These are phyloP conservation scores for Stigmatopora nigra DNA, from an alignment of 2,113 vertebrate genomes.

Conservation along the genomic window DNA sequence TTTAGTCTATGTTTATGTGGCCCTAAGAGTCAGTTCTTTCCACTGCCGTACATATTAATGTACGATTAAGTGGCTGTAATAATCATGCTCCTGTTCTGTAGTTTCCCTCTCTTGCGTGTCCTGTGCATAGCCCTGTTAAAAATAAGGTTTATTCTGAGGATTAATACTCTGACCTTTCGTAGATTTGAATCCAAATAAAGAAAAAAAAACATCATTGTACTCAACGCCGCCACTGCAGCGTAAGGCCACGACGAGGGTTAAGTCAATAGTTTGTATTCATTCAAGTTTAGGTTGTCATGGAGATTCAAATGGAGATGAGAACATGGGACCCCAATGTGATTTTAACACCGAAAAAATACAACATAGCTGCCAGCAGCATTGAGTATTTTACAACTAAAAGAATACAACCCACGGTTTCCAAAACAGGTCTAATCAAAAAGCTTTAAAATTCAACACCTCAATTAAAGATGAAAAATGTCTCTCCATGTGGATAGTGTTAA, in stretches of 20 bases:
- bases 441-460: constrained; percentile 50
- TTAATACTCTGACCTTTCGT: constrained; percentile 69
- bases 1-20: constrained; percentile 63
- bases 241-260: constrained; percentile 65
- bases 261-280: constrained; percentile 60
- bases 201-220: constrained; percentile 23
- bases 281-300: constrained; percentile 59
- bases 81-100: constrained; percentile 22
- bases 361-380: constrained; percentile 6
- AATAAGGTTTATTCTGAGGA: constrained; percentile 64
- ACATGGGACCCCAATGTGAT: constrained; percentile 31
- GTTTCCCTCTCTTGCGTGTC: constrained; percentile 35
- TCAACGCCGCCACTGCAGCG: constrained; percentile 55
- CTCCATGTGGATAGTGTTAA: constrained; percentile 63
- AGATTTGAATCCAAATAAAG: constrained; percentile 47
- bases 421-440: constrained; percentile 24
- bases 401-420: neutral
- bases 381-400: constrained; percentile 16
- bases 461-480: constrained; percentile 50
- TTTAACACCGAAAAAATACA: constrained; percentile 19
- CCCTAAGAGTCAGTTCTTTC: constrained; percentile 49
- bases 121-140: constrained; percentile 44
- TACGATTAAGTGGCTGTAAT: constrained; percentile 49
- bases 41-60: constrained; percentile 37
- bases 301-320: constrained; percentile 54